Evolutionary conservation across 2,888 invertebrate genomes (phyloP).

Genomic region (Heliconius sara): DNA sequence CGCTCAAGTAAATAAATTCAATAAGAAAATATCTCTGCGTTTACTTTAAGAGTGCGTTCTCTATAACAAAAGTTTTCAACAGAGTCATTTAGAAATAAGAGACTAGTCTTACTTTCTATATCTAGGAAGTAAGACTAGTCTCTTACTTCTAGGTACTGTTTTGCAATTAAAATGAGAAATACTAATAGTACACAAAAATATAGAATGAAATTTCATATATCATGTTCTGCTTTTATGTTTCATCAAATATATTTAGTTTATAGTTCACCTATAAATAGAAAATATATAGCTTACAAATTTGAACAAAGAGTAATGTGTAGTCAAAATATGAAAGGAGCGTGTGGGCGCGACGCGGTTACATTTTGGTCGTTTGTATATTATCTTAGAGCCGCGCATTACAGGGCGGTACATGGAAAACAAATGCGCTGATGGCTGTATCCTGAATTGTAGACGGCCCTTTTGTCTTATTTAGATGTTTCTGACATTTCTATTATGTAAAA

Average conservation of each 20-base stretch:
- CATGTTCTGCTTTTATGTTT: neutral
- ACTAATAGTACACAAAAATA: neutral
- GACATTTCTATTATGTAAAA: slow-evolving; percentile 19
- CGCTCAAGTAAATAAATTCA: neutral
- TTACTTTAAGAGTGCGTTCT: neutral
- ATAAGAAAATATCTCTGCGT: neutral
- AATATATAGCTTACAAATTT: slow-evolving; percentile 23
- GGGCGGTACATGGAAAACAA: slow-evolving; percentile 70
- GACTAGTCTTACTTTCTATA: neutral
- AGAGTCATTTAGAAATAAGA: neutral
- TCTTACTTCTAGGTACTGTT: neutral
- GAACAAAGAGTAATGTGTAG: slow-evolving; percentile 56
- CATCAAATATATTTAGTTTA: slow-evolving; percentile 6
- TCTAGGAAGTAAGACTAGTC: too few species aligned
- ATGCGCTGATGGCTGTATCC: slow-evolving; percentile 69
- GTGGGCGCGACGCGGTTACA: slow-evolving; percentile 75
- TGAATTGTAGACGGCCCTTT: slow-evolving; percentile 55
- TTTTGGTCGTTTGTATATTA: slow-evolving; percentile 78
- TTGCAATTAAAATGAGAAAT: neutral
- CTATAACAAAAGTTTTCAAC: too few species aligned
- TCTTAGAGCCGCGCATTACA: slow-evolving; percentile 65
- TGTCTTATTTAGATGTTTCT: slow-evolving; percentile 50
- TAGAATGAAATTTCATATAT: neutral
- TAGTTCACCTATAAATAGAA: slow-evolving; percentile 21
- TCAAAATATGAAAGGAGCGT: slow-evolving; percentile 67